phyloP scores from a whole-genome alignment of 2,797 vertebrate species.

The Chanos chanos region DNA sequence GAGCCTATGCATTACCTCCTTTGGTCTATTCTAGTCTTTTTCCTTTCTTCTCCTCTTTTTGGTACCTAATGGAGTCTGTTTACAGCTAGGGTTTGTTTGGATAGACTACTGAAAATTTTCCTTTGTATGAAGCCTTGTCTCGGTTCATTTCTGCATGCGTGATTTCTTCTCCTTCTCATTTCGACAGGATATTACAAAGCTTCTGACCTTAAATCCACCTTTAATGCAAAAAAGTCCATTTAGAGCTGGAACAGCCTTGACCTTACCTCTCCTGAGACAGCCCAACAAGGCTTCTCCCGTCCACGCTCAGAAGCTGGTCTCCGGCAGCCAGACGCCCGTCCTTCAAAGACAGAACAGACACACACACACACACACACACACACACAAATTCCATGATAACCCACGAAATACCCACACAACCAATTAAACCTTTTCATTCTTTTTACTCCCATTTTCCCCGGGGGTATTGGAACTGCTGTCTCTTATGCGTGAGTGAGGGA shows the following conservation, averaged over 20 bases:
- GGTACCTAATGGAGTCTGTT: not conserved
- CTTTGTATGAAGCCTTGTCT: not conserved
- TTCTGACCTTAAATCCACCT: slow-evolving; percentile 11
- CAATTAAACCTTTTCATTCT: too few species aligned
- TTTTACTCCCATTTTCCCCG: too few species aligned
- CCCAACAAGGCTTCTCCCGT: slow-evolving; percentile 93
- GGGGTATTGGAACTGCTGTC: too few species aligned
- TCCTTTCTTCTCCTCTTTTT: too few species aligned
- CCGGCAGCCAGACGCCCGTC: slow-evolving; percentile 93
- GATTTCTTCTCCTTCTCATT: not conserved
- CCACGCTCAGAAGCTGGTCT: slow-evolving; percentile 95
- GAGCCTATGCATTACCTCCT: not conserved
- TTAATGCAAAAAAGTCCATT: not conserved
- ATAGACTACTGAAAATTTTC: not conserved
- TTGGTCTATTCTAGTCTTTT: not conserved
- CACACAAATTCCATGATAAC: too few species aligned
- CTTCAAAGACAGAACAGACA: slow-evolving; percentile 56
- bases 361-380: not conserved
- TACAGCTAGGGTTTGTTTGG: not conserved
- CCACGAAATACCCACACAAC: too few species aligned
- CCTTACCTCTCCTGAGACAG: slow-evolving; percentile 95
- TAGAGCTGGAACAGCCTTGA: not conserved
- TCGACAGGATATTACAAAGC: slow-evolving; percentile 40
- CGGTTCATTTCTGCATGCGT: slow-evolving; percentile 22
- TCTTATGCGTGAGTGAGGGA: too few species aligned